Evolutionary conservation across 2,113 vertebrate genomes (phyloP), one percentile per base, ranked within the genome.

Genomic region (Strigops habroptila): DNA sequence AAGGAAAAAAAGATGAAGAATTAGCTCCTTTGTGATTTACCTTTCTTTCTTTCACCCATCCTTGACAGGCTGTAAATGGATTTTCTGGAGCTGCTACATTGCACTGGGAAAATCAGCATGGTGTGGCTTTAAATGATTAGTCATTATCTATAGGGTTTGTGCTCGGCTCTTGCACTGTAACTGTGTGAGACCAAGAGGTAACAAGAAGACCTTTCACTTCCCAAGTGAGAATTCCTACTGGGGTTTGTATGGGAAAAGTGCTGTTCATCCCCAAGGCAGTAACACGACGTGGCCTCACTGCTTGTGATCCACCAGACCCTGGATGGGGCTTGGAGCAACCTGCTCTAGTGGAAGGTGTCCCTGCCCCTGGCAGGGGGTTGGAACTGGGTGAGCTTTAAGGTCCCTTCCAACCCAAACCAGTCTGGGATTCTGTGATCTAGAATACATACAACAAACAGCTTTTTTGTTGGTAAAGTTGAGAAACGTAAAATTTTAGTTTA

Each of bases 1-100:
- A 43, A 67, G 64, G 64, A 71, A 81, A 30, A 24, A 90, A 91
- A 76, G 16, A 88, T 43, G 60, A 93, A 81, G 85, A 96, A 93
- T 93, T 90, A 81, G 21, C 64, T 75, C 88, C 79, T 88, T 81
- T 86, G 79, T 93, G 75, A 43, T 90, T 62, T 95, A 41, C 57
- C 52, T 93, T 82, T 81, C 86, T 81, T 91, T 88, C 67, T 82
- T 82, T 82, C 82, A 74, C 31, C 33, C 71, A 41, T 63, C 67
- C 81, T 87, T 79, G 64, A 90, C 71, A 83, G 60, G 68, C 76
- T 90, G 79, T 63, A 95, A 90, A 94, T 88, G 79, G 90, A 83
- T 96, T 95, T 93, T 89, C 79, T 67, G 71, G 87, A 87, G 87
- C 78, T 93, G 70, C 63, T 49, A 14, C 60, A 7, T 82, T 82